Conservation (phyloP, 1,140 invertebrate species). For the Euura saliciscinereae region DNA sequence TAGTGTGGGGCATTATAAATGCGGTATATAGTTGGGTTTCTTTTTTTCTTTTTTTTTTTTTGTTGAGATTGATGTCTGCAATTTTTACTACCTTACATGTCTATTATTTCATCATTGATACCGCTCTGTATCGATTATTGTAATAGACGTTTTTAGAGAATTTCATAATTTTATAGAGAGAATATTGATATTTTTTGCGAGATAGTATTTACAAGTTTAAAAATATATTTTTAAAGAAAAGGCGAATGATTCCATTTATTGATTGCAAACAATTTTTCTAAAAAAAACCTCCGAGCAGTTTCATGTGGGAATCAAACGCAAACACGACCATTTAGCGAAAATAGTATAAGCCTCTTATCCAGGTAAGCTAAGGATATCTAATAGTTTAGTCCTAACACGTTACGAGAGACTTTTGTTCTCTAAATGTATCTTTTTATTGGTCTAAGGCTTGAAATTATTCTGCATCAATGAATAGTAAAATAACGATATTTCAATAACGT, state of each 20-base stretch:
- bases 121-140: neutral
- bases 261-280: conserved; percentile 3
- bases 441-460: conserved; percentile 6
- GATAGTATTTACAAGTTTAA: conserved; percentile 44
- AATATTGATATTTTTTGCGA: conserved; percentile 55
- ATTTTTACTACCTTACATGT: neutral
- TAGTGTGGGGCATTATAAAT: neutral
- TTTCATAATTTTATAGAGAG: conserved; percentile 47
- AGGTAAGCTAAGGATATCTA: conserved; percentile 4
- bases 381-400: conserved; percentile 4
- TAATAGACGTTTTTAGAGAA: conserved; percentile 24
- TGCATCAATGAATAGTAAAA: neutral
- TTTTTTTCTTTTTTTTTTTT: neutral
- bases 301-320: conserved; percentile 34
- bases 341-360: conserved; percentile 20
- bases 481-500: neutral
- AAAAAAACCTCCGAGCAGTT: conserved; percentile 43
- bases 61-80: neutral
- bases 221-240: conserved; percentile 44
- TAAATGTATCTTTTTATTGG: neutral
- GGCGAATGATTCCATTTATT: conserved; percentile 16
- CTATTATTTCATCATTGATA: conserved; percentile 7
- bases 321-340: conserved; percentile 38
- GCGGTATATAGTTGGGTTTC: neutral
- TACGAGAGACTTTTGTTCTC: conserved; percentile 3